Conservation (phyloP, 2,888 invertebrate species). For the Uloborus plumipes region DNA sequence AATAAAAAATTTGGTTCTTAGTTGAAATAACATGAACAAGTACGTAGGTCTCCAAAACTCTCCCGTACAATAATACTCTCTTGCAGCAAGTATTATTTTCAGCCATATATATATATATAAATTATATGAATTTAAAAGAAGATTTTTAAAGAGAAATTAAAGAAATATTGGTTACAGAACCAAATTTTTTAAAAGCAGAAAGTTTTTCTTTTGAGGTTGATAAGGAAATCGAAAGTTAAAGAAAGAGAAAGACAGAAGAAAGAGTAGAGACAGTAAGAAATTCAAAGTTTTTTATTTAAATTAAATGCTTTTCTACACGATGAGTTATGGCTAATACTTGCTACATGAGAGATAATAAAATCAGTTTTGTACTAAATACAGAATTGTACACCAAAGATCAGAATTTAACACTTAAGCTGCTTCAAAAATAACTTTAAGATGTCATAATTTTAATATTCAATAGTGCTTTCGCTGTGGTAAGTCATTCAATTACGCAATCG, state of each 20-base stretch:
- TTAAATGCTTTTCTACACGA: slow-evolving; percentile 38
- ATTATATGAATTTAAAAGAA: not conserved
- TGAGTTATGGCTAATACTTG: slow-evolving; percentile 41
- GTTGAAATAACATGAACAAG: no score
- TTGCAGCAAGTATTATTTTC: slow-evolving; percentile 42
- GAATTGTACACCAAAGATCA: not conserved
- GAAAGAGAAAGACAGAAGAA: slow-evolving; percentile 43
- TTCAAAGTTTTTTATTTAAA: slow-evolving; percentile 43
- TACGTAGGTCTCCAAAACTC: no score
- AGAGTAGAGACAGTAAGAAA: slow-evolving; percentile 53
- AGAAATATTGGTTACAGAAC: slow-evolving; percentile 40
- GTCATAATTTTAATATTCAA: not conserved
- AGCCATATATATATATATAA: no score
- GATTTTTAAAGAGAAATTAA: not conserved
- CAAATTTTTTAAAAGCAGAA: slow-evolving; percentile 49
- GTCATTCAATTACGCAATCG: no score
- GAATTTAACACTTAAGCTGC: slow-evolving; percentile 19
- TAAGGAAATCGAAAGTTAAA: slow-evolving; percentile 24
- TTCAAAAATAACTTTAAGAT: not conserved
- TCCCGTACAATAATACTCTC: slow-evolving; percentile 20
- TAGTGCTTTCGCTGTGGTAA: not conserved
- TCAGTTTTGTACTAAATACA: slow-evolving; percentile 11
- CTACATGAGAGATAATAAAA: slow-evolving; percentile 59
- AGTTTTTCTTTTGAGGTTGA: slow-evolving; percentile 13
- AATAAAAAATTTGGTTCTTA: no score